Conservation (phyloP, 1,140 invertebrate species). For the Mylabris phalerata region DNA sequence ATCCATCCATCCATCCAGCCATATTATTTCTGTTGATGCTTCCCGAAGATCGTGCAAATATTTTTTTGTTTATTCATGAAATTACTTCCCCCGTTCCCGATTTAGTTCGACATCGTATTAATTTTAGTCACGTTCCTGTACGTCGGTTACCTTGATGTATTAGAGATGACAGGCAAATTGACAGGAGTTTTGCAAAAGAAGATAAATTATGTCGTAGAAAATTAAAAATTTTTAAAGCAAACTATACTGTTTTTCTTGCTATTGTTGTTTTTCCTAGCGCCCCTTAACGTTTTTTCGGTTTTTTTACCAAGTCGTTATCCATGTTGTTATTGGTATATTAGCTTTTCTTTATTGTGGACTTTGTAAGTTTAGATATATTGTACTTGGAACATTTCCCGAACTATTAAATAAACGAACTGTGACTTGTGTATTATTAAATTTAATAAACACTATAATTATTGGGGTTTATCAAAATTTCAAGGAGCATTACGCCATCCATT, state of each 20-base stretch:
- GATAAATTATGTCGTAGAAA: conserved; percentile 34
- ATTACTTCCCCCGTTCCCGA: conserved; percentile 26
- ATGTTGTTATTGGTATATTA: neutral
- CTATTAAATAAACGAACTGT: too few species aligned
- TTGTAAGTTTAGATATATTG: neutral
- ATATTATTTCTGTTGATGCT: too few species aligned
- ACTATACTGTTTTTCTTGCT: neutral
- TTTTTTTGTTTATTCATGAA: conserved; percentile 31
- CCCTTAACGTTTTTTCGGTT: neutral
- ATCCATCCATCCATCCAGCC: too few species aligned
- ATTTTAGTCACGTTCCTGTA: conserved; percentile 36
- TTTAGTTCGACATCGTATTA: conserved; percentile 32
- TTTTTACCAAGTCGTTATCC: conserved; percentile 7
- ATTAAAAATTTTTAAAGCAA: conserved; percentile 27
- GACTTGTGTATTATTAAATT: too few species aligned
- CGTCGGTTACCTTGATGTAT: conserved; percentile 37
- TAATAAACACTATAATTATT: too few species aligned
- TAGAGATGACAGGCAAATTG: conserved; percentile 38
- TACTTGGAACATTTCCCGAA: too few species aligned
- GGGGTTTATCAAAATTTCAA: too few species aligned
- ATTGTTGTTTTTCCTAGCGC: conserved; percentile 7
- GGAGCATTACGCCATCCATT: too few species aligned
- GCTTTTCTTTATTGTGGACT: neutral
- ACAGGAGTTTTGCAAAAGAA: conserved; percentile 37
- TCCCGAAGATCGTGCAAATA: neutral